A percentile compares a stretch with the other conserved stretches of the same genome.
Conservation (phyloP, 1,140 invertebrate species). For the Drosophila nigrodunni region DNA sequence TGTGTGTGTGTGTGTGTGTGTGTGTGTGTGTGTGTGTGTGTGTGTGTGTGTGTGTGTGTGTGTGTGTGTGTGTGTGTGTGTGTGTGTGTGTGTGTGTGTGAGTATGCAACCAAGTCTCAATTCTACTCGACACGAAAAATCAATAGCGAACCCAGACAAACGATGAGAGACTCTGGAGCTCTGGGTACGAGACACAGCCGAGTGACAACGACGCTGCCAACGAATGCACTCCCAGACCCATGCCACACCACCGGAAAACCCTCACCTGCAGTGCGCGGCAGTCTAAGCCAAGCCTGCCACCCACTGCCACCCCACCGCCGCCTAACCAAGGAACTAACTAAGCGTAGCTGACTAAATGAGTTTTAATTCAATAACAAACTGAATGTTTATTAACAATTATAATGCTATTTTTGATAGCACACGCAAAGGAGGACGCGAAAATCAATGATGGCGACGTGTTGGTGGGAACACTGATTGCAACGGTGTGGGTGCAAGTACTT, state of each 20-base stretch:
- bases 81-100: too few species aligned
- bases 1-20: too few species aligned
- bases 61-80: too few species aligned
- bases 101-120: slow-evolving; percentile 43
- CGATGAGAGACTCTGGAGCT: slow-evolving; percentile 37
- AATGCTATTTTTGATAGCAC: slow-evolving; percentile 9
- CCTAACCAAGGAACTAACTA: neutral
- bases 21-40: too few species aligned
- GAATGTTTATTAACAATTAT: slow-evolving; percentile 30
- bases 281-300: neutral
- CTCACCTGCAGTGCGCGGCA: slow-evolving; percentile 4
- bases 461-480: slow-evolving; percentile 21
- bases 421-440: slow-evolving; percentile 24
- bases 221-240: slow-evolving; percentile 46
- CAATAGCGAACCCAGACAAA: slow-evolving; percentile 68
- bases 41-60: too few species aligned
- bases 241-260: neutral
- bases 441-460: slow-evolving; percentile 43
- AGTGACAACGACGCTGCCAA: slow-evolving; percentile 28
- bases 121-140: slow-evolving; percentile 60
- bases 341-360: neutral
- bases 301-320: too few species aligned
- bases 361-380: slow-evolving; percentile 4
- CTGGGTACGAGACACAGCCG: slow-evolving; percentile 39
- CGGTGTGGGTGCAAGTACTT: slow-evolving; percentile 6